Evolutionary conservation across 2,113 vertebrate genomes (phyloP).

Genomic region (Mormyrus lacerda): DNA sequence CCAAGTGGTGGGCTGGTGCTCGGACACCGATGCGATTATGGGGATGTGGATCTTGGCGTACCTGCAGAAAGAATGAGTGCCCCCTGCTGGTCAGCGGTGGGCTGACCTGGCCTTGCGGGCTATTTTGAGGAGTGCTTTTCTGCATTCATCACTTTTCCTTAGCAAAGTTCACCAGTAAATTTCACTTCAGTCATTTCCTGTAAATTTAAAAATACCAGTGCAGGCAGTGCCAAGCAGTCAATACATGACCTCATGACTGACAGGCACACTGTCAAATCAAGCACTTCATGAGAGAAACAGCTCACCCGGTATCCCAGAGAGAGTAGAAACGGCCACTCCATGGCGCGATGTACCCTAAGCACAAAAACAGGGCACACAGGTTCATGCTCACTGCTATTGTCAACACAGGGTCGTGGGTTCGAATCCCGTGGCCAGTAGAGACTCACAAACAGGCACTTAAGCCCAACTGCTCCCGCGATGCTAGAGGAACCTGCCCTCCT

Average conservation of each 20-base stretch:
- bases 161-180: neutral
- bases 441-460: neutral
- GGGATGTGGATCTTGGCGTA: constrained; percentile 99
- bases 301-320: constrained; percentile 97
- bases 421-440: neutral
- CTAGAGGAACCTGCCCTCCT: neutral
- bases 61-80: constrained; percentile 48
- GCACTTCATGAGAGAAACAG: neutral
- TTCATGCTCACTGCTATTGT: neutral
- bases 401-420: neutral
- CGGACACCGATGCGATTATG: constrained; percentile 97
- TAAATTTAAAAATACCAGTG: neutral
- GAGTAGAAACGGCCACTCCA: constrained; percentile 99
- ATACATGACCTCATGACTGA: neutral
- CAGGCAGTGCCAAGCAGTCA: neutral
- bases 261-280: neutral
- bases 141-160: neutral
- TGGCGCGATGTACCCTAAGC: constrained; percentile 90
- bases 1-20: constrained; percentile 98
- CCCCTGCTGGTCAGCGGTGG: neutral
- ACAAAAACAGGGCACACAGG: constrained; percentile 18
- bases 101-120: neutral
- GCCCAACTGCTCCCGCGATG: neutral
- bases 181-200: neutral
- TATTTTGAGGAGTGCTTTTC: neutral